Evolutionary conservation across 2,888 invertebrate species (phyloP), one percentile per base, ranked within the genome.

Genomic region (Dinocampus coccinellae): DNA sequence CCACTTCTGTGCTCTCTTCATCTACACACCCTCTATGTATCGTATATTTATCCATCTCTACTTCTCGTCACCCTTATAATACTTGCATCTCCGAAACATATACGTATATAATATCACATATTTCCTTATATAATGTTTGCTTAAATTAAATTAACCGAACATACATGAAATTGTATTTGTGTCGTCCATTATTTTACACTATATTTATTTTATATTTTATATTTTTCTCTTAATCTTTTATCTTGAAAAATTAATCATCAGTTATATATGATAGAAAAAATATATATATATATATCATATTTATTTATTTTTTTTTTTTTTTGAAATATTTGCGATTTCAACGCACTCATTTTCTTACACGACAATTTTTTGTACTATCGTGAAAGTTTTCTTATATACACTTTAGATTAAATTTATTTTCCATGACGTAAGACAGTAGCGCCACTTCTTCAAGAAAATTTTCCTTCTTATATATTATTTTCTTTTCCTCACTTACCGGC

Each of bases 401-500:
- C 62, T 33, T 26, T 29, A 33, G 11, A 63, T 67, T n/a, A n/a
- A n/a, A n/a, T 7, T 29, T 66, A 60, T 72, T 76, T 73, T 63
- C 67, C 73, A 73, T 65, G 70, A 78, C 42, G 76, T 34, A 64
- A 67, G 70, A 72, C 73, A 72, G 73, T 80, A 83, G 83, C 85
- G 84, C 83, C 82, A 83, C 83, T 84, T 85, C 86, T 86, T 86
- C 82, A 86, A 85, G 86, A 86, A 82, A n/a, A 78, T 77, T 71
- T 72, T 77, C 70, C 79, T 76, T n/a, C 52, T 60, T 52, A 36
- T 75, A 47, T 47, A 47, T 53, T 69, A 24, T 60, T 80, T 86
- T 86, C 84, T 87, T 87, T 84, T 77, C 83, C 86, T 85, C 82
- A 84, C 83, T 87, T 87, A 87, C 86, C 87, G 87, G 86, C 87